These are phyloP conservation scores for Edolisoma coerulescens DNA, from an alignment of 2,113 vertebrate species.

Conservation along the genomic window DNA sequence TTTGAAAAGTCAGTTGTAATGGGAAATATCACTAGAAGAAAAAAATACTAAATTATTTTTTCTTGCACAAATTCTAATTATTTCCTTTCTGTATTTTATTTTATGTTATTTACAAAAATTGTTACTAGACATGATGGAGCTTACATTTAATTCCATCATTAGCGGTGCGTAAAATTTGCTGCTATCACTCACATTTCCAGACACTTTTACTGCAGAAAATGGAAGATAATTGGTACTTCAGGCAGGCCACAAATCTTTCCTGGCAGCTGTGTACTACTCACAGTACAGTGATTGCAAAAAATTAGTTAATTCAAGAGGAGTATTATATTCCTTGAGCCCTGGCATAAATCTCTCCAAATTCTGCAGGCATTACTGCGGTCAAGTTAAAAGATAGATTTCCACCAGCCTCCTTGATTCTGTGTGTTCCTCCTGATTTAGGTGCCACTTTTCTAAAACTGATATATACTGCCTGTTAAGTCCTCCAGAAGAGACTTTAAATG, in stretches of 20 bases:
- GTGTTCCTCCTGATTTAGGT: conserved; percentile 66
- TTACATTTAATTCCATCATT: conserved; percentile 56
- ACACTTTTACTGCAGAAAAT: conserved; percentile 67
- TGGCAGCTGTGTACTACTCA: conserved; percentile 65
- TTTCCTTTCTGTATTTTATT: background rate
- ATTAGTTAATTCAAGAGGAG: conserved; percentile 76
- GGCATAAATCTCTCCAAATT: conserved; percentile 54
- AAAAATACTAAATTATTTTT: background rate
- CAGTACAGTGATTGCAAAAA: conserved; percentile 70
- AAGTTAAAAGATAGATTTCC: conserved; percentile 40
- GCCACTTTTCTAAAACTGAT: conserved; percentile 50
- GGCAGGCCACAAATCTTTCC: conserved; percentile 67
- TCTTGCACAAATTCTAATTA: background rate
- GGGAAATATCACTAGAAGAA: background rate
- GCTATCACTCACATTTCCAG: conserved; percentile 56
- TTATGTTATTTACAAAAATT: conserved; percentile 59
- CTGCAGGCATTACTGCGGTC: conserved; percentile 24
- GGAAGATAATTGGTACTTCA: conserved; percentile 71
- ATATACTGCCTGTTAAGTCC: conserved; percentile 53
- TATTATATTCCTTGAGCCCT: conserved; percentile 52
- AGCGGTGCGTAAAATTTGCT: conserved; percentile 66
- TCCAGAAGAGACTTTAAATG: conserved; percentile 38
- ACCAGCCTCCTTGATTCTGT: conserved; percentile 34
- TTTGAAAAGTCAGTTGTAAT: background rate
- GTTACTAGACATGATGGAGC: conserved; percentile 27